phyloP scores from a whole-genome alignment of 2,888 invertebrate species.

The Platynereis dumerilii region DNA sequence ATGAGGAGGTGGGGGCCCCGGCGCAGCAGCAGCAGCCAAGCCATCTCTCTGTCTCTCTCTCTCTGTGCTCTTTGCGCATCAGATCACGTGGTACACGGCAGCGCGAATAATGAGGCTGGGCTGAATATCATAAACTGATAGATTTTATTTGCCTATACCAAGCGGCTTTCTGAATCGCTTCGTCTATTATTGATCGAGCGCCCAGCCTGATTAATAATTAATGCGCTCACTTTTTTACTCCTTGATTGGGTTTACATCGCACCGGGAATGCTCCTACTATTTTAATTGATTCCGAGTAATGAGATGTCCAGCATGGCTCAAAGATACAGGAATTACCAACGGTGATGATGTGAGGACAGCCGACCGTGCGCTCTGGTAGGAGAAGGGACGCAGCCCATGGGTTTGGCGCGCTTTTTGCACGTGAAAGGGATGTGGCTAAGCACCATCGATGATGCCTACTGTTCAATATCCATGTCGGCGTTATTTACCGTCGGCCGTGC shows the following conservation, averaged over 20 bases:
- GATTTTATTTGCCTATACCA: slow-evolving; percentile 27
- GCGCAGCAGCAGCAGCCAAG: slow-evolving; percentile 9
- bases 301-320: slow-evolving; percentile 17
- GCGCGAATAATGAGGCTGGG: slow-evolving; percentile 23
- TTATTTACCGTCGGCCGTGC: too few species aligned
- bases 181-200: slow-evolving; percentile 24
- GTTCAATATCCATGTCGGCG: too few species aligned
- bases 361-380: slow-evolving; percentile 16
- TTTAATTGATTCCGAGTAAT: slow-evolving; percentile 27
- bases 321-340: slow-evolving; percentile 21
- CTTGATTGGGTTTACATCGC: slow-evolving; percentile 15
- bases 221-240: slow-evolving; percentile 20
- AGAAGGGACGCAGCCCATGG: slow-evolving; percentile 22
- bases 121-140: slow-evolving; percentile 29
- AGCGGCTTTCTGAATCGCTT: slow-evolving; percentile 23
- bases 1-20: neutral
- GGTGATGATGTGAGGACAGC: slow-evolving; percentile 9
- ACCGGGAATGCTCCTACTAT: slow-evolving; percentile 15
- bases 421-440: slow-evolving; percentile 18
- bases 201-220: slow-evolving; percentile 28
- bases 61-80: slow-evolving; percentile 10
- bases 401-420: slow-evolving; percentile 32
- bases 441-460: too few species aligned
- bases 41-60: neutral
- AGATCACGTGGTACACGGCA: slow-evolving; percentile 20